Base-by-base conservation (phyloP, 2,888 invertebrate genomes). In the Melanophora roralis region DNA sequence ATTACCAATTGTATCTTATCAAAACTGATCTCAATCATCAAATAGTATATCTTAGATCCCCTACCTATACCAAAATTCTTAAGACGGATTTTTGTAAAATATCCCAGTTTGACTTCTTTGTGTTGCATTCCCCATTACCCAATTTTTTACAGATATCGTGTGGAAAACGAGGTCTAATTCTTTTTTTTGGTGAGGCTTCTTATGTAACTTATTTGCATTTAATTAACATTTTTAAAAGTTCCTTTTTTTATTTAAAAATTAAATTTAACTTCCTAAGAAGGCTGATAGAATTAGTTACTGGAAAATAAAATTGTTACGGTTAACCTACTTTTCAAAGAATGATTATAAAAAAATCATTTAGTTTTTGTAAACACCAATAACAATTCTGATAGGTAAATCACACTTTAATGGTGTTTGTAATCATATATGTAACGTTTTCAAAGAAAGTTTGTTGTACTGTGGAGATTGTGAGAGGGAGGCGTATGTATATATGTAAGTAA, bases 281-380 rank as follows among this genome's bases (percentile, higher is more conserved):
- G 16, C 23, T 23, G 36, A 3, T 19, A 19, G 32, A 9, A 6
- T 12, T 45, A 19, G 19, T 11, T 9, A 21, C 19, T 2, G 19
- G 43, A 32, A 51, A 40, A 14, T 14, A 8, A 38, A 23, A 65
- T 32, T 45, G 47, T 36, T 57, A 45, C 23, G 11, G 34, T 34
- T 45, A 36, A 57, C 57, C 68, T 68, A 57, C 45, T 68, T 68
- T 47, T 7, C 4, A 16, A 27, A 14, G 27, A 2, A 23, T 11
- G 49, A 9, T n/a, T 7, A 43, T 27, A 27, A 23, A 2, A 16
- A 55, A 55, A 68, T 7, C 55, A 55, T 14, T 62, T 62, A 62
- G 47, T 62, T 47, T 27, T 34, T 16, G 6, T 36, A 21, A 36
- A 14, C 23, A 21, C 38, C 51, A 27, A 38, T 43, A 27, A 23